phyloP scores from a whole-genome alignment of 2,797 vertebrate genomes.

The Pseudomugil tenellus region DNA sequence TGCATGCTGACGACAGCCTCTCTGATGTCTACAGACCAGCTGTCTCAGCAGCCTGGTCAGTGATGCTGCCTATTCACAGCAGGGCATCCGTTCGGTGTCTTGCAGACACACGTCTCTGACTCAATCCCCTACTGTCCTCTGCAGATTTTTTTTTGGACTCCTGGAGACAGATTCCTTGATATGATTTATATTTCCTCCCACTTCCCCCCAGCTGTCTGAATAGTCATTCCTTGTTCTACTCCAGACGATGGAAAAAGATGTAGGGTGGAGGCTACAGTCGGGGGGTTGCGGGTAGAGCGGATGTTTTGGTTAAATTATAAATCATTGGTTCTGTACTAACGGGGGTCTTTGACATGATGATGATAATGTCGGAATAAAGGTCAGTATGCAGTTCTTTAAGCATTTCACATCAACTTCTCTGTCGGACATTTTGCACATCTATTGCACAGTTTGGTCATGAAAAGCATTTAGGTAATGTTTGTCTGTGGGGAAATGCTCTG shows the following conservation, averaged over 20 bases:
- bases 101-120: constrained; percentile 22
- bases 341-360: constrained; percentile 37
- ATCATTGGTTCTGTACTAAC: constrained; percentile 51
- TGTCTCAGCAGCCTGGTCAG: constrained; percentile 59
- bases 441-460: constrained; percentile 15
- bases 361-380: constrained; percentile 17
- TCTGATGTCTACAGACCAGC: constrained; percentile 56
- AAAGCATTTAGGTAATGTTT: constrained; percentile 1
- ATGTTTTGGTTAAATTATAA: constrained; percentile 65
- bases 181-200: constrained; percentile 59
- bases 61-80: constrained; percentile 34
- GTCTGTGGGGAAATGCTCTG: not conserved
- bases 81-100: constrained; percentile 46
- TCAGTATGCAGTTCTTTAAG: constrained; percentile 4
- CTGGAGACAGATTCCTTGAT: constrained; percentile 53
- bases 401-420: constrained; percentile 25
- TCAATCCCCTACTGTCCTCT: constrained; percentile 32
- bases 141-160: constrained; percentile 25
- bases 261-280: not conserved
- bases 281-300: constrained; percentile 18
- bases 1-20: constrained; percentile 52
- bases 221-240: constrained; percentile 29
- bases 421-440: constrained; percentile 30
- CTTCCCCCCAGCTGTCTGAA: constrained; percentile 57
- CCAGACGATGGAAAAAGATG: too few species aligned